Conservation (phyloP, 2,113 vertebrate genomes). For the Mesoclemmys tuberculata region DNA sequence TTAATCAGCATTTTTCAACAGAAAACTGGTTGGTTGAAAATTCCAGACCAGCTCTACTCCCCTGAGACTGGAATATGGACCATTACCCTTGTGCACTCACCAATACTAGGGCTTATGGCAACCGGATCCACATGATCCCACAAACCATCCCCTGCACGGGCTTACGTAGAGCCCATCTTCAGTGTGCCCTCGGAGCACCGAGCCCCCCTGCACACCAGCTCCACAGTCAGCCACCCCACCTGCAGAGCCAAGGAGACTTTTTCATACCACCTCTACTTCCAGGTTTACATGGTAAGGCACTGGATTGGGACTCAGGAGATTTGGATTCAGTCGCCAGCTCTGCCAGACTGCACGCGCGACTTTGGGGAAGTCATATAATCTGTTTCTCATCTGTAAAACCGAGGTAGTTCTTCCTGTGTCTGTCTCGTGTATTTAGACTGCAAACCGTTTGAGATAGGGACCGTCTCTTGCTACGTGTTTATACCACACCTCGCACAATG, state of each 20-base stretch:
- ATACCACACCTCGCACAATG: background rate
- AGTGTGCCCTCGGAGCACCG: background rate
- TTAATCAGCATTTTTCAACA: background rate
- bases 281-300: background rate
- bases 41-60: background rate
- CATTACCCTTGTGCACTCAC: background rate
- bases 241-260: background rate
- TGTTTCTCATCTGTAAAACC: background rate
- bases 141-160: background rate
- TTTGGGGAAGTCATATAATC: background rate
- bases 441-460: background rate
- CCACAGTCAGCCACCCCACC: background rate
- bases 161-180: background rate
- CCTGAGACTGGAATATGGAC: background rate
- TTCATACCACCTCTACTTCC: background rate
- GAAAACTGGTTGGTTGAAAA: background rate
- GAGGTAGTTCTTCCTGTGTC: background rate
- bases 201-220: background rate
- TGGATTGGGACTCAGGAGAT: background rate
- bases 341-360: background rate
- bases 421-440: background rate
- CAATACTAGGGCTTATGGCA: background rate
- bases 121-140: background rate
- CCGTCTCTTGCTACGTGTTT: background rate
- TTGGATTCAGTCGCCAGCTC: background rate